Evolutionary conservation across 2,113 vertebrate species (phyloP), one percentile per base, ranked within the genome.

Genomic region (Phrynocephalus versicolor): DNA sequence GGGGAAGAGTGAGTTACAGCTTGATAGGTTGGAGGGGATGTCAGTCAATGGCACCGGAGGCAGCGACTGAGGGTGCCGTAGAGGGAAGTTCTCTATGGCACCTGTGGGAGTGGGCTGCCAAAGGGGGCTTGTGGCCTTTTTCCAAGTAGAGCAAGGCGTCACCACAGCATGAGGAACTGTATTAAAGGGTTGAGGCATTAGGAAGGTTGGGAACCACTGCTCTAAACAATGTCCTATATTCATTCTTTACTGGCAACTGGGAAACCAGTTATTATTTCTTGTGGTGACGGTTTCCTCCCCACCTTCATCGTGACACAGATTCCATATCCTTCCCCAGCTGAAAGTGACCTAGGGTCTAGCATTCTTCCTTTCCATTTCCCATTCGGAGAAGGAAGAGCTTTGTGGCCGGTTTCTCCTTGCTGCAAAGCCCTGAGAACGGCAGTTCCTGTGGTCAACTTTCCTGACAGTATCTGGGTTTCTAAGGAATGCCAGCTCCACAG

Each of bases 371-470:
- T 30, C 64, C 25, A 67, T 83, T 81, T 82, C 77, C 70, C 84
- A 0, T 7, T 21, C 71, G 80, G 80, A 84, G 86, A 88, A 88
- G 86, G 77, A 51, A 82, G 86, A 91, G 89, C 86, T 86, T 91
- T 87, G 55, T 83, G 93, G 92, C 91, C 91, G 91, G 82, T 88
- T 86, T 80, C 81, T 39, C 86, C 90, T 78, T 82, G 84, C 92
- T 94, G 80, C 85, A 77, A 87, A 90, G 91, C 88, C 82, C 83
- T 86, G 78, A 77, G 91, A 93, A 86, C 88, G 88, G 87, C 62
- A 85, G 41, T 88, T 89, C 93, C 82, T 92, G 92, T 91, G 95
- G 95, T 94, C 93, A 70, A 67, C 74, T 10, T 96, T 95, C 92
- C 95, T 94, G 94, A 92, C 91, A 95, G 89, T 91, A 89, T 77